Evolutionary conservation across 2,888 invertebrate genomes (phyloP).

Genomic region (Erebia aethiops): DNA sequence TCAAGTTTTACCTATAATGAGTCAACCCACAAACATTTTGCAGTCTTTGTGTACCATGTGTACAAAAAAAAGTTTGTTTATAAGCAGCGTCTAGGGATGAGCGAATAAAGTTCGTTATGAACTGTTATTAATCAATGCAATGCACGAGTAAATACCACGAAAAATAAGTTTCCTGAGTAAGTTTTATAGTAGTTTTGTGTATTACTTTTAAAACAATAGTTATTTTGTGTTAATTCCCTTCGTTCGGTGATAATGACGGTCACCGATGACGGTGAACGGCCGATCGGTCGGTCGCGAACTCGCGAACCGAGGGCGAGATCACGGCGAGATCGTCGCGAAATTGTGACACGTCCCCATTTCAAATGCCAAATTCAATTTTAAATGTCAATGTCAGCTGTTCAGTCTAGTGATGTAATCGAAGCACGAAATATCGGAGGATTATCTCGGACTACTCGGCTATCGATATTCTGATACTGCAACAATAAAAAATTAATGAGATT

Average conservation of each 20-base stretch:
- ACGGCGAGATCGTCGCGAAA: conserved; percentile 13
- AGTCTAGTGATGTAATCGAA: neutral
- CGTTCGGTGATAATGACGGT: no score
- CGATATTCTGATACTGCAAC: neutral
- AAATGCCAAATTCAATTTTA: conserved; percentile 27
- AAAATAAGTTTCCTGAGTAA: neutral
- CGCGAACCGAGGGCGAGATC: no score
- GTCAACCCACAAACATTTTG: conserved; percentile 51
- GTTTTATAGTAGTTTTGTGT: neutral
- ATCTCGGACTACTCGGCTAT: neutral
- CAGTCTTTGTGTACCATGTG: conserved; percentile 19
- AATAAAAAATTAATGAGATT: neutral
- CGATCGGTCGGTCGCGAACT: conserved; percentile 19
- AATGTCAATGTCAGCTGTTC: conserved; percentile 34
- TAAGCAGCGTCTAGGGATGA: neutral
- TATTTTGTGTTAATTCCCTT: conserved; percentile 13
- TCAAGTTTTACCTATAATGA: conserved; percentile 28
- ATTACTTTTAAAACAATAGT: conserved; percentile 19
- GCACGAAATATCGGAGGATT: neutral
- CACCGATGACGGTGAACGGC: no score
- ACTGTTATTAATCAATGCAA: neutral
- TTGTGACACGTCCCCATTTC: conserved; percentile 42
- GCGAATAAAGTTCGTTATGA: conserved; percentile 3
- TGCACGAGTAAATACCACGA: neutral
- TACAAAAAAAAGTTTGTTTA: conserved; percentile 10